A percentile compares a stretch with the other conserved stretches of the same genome.
Evolutionary conservation across 37 sponge, comb jelly and placozoan genomes (phyloP).

Genomic region (Axinella damicornis): DNA sequence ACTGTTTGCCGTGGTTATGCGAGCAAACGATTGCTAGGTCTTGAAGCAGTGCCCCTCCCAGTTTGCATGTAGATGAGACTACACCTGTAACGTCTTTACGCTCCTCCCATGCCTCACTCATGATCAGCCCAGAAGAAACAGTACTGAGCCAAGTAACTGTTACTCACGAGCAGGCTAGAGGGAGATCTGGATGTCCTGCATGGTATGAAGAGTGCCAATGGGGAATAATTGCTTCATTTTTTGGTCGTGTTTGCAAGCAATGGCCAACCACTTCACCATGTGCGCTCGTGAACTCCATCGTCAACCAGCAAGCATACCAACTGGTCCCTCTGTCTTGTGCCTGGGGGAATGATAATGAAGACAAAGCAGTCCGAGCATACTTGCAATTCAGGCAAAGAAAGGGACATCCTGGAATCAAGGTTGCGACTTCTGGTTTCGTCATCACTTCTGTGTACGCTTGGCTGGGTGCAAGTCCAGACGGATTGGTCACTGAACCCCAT

Average conservation of each 20-base stretch:
- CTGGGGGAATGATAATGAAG: constrained; percentile 15
- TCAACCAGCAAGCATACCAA: neutral
- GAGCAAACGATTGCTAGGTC: too few species aligned
- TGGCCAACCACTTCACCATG: neutral
- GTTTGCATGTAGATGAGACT: too few species aligned
- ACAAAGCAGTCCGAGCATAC: neutral
- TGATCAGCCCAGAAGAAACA: too few species aligned
- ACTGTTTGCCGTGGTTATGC: too few species aligned
- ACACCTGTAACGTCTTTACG: too few species aligned
- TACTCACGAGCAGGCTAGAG: neutral
- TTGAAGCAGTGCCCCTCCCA: too few species aligned
- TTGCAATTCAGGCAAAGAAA: neutral
- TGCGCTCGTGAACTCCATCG: neutral
- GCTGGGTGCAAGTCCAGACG: constrained; percentile 26
- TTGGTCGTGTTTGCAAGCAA: constrained; percentile 12
- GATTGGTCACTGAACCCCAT: constrained; percentile 6
- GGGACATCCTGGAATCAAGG: neutral
- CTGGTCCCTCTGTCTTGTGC: neutral
- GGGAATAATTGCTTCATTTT: constrained; percentile 20
- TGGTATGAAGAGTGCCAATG: constrained; percentile 5
- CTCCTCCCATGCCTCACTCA: too few species aligned
- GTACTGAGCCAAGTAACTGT: too few species aligned
- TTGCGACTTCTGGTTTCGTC: constrained; percentile 12
- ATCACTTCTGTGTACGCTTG: neutral
- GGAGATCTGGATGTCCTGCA: neutral